Percentiles rank a stretch among this genome's conserved stretches.
phyloP scores from a whole-genome alignment of 2,888 invertebrate genomes.

The Pimpla rufipes region DNA sequence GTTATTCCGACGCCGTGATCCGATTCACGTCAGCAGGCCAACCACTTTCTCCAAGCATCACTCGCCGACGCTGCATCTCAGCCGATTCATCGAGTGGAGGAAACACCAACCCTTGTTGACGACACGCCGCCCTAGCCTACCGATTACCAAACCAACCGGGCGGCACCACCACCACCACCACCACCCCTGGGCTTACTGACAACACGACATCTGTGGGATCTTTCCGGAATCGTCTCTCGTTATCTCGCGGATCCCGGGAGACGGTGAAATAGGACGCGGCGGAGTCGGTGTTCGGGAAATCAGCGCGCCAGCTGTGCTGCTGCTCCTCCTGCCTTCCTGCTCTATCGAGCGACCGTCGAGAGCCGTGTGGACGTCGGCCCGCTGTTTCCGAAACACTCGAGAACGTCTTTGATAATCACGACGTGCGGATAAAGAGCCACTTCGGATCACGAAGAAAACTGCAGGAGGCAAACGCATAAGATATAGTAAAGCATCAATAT shows the following conservation, averaged over 20 bases:
- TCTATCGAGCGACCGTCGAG: slow-evolving; percentile 21
- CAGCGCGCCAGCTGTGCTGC: too few species aligned
- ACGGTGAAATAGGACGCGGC: slow-evolving; percentile 62
- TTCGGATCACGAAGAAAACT: slow-evolving; percentile 47
- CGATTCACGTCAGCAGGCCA: slow-evolving; percentile 76
- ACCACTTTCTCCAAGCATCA: slow-evolving; percentile 35
- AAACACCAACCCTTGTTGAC: neutral
- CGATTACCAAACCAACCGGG: slow-evolving; percentile 54
- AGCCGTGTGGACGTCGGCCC: slow-evolving; percentile 9
- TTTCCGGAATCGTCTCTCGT: slow-evolving; percentile 59
- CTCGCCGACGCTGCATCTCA: slow-evolving; percentile 4
- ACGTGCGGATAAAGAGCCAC: slow-evolving; percentile 15
- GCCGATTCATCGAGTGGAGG: slow-evolving; percentile 5
- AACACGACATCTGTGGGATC: slow-evolving; percentile 72
- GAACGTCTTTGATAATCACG: slow-evolving; percentile 24
- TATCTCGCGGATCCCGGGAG: slow-evolving; percentile 54
- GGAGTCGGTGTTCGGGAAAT: slow-evolving; percentile 56
- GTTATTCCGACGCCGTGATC: slow-evolving; percentile 81
- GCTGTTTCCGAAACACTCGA: slow-evolving; percentile 6
- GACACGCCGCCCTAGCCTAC: slow-evolving; percentile 46
- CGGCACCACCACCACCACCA: too few species aligned
- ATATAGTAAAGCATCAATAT: slow-evolving; percentile 58
- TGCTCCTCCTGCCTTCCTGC: neutral
- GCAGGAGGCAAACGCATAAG: slow-evolving; percentile 46
- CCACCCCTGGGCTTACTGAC: slow-evolving; percentile 14